Evolutionary conservation across 2,113 vertebrate species (phyloP).

Genomic region (Asarcornis scutulata): DNA sequence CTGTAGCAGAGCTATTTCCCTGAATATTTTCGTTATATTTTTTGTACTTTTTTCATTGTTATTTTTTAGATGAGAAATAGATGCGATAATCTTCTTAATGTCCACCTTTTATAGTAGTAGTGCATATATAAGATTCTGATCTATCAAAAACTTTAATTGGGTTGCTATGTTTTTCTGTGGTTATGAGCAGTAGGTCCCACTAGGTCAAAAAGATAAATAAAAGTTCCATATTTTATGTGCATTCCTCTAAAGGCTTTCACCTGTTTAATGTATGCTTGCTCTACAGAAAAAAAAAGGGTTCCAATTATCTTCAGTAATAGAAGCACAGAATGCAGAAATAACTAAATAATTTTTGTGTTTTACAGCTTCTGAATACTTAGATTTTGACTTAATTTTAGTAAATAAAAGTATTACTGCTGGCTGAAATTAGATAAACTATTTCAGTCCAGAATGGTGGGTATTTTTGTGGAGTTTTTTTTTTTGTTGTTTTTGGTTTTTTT

Average conservation of each 20-base stretch:
- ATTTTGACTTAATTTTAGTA: neutral
- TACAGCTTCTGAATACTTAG: neutral
- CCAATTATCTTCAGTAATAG: neutral
- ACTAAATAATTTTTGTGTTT: neutral
- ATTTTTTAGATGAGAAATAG: neutral
- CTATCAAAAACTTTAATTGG: neutral
- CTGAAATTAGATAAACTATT: neutral
- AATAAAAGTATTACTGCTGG: neutral
- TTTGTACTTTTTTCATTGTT: neutral
- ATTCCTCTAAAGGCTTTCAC: neutral
- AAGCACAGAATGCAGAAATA: neutral
- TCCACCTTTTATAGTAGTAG: neutral
- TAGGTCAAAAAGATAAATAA: neutral
- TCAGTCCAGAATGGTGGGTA: neutral
- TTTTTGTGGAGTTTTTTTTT: neutral
- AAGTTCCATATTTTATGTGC: neutral
- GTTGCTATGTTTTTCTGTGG: neutral
- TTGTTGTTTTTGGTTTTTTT: too few relatives aligned
- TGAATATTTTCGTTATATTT: neutral
- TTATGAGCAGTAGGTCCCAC: neutral
- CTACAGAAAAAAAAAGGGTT: neutral
- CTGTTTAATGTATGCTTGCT: neutral
- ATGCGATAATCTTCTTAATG: neutral
- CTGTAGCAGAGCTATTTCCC: neutral
- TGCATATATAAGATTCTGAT: neutral